These are phyloP conservation scores for Coregonus suidteri DNA, from an alignment of 2,797 vertebrate genomes.

Conservation along the genomic window DNA sequence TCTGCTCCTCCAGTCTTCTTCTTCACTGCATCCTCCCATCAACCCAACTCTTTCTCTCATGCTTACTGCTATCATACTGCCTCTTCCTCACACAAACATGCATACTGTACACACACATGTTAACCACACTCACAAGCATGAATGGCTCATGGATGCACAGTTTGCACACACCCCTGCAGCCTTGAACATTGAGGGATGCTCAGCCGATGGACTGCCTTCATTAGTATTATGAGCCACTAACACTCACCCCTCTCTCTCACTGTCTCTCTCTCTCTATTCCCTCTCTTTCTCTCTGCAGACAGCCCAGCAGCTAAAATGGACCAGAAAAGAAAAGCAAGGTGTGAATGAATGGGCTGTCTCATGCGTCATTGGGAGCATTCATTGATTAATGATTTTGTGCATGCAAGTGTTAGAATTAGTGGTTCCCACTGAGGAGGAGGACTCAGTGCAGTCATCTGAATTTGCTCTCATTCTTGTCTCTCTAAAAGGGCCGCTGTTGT, in stretches of 20 bases:
- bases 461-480: conserved; percentile 8
- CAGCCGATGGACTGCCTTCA: conserved; percentile 4
- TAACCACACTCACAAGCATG: background rate
- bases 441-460: conserved; percentile 7
- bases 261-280: background rate
- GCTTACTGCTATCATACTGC: background rate
- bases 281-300: background rate
- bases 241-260: too few species aligned
- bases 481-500: background rate
- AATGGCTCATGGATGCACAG: background rate
- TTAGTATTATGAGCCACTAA: conserved; percentile 12
- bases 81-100: conserved; percentile 6
- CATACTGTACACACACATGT: background rate
- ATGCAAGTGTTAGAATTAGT: conserved; percentile 15
- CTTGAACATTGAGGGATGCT: background rate
- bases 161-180: background rate
- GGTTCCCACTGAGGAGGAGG: conserved; percentile 6
- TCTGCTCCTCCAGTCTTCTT: conserved; percentile 57
- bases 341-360: conserved; percentile 32
- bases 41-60: background rate
- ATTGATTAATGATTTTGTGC: conserved; percentile 44
- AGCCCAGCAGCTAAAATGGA: conserved; percentile 33
- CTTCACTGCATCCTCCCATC: conserved; percentile 27
- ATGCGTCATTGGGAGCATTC: conserved; percentile 28
- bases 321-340: conserved; percentile 41